Conservation (phyloP, 2,888 invertebrate genomes). For the Epirrhoe alternata region DNA sequence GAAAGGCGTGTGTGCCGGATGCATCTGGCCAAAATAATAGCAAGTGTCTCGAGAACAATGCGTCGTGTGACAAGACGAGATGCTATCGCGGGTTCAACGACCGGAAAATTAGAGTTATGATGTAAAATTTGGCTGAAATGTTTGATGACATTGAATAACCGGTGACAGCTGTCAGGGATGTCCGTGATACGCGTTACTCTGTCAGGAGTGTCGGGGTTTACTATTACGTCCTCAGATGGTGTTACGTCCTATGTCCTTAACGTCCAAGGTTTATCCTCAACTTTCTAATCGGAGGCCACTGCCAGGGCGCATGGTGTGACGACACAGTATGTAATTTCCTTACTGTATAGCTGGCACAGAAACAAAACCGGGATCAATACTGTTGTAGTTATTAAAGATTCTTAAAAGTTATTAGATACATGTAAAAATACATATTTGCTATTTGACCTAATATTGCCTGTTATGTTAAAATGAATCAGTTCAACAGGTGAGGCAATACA, state of each 20-base stretch:
- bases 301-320: no score
- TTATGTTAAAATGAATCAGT: not conserved
- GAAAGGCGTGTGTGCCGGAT: not conserved
- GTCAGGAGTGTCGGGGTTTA: not conserved
- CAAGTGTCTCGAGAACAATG: not conserved
- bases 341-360: no score
- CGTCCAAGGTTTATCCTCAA: no score
- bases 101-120: not conserved
- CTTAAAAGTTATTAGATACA: no score
- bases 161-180: slow-evolving; percentile 1
- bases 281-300: no score
- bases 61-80: not conserved
- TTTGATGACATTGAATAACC: not conserved
- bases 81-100: not conserved
- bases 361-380: no score
- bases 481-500: not conserved
- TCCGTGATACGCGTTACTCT: not conserved
- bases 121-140: not conserved
- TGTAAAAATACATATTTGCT: no score
- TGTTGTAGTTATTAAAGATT: no score
- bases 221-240: no score
- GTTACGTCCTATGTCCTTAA: no score
- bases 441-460: no score
- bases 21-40: not conserved
- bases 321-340: no score